Conservation (phyloP, 53 echinoderm and acorn worm genomes). For the Holothuria scabra region DNA sequence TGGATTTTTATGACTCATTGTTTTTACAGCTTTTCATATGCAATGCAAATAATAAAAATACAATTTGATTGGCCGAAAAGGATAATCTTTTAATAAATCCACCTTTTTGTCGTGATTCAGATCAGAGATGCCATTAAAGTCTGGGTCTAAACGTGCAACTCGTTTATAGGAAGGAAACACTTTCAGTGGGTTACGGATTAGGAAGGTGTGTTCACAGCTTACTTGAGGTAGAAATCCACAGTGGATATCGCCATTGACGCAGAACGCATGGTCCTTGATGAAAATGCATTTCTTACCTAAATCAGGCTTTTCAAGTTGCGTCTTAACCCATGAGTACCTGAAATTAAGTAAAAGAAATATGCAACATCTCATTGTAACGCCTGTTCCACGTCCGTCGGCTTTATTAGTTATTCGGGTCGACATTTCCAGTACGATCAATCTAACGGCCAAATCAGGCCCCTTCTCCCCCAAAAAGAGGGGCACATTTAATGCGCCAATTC, state of each 20-base stretch:
- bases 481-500: too few species aligned
- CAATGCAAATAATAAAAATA: conserved; percentile 6
- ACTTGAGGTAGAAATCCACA: not conserved
- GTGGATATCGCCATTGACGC: not conserved
- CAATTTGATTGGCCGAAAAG: not conserved
- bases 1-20: not conserved
- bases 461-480: too few species aligned
- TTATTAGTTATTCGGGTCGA: too few species aligned
- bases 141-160: not conserved
- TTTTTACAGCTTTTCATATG: conserved; percentile 15
- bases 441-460: too few species aligned
- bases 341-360: too few species aligned
- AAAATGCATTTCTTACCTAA: not conserved
- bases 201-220: not conserved
- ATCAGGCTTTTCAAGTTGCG: not conserved
- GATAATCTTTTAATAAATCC: not conserved
- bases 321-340: conserved; percentile 20
- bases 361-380: too few species aligned
- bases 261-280: not conserved
- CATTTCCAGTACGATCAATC: too few species aligned
- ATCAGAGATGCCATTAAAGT: conserved; percentile 1
- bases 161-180: conserved; percentile 2
- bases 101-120: too few species aligned
- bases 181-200: conserved; percentile 6
- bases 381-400: too few species aligned